Evolutionary conservation across 2,888 invertebrate genomes (phyloP).

Genomic region (Portevinia maculata): DNA sequence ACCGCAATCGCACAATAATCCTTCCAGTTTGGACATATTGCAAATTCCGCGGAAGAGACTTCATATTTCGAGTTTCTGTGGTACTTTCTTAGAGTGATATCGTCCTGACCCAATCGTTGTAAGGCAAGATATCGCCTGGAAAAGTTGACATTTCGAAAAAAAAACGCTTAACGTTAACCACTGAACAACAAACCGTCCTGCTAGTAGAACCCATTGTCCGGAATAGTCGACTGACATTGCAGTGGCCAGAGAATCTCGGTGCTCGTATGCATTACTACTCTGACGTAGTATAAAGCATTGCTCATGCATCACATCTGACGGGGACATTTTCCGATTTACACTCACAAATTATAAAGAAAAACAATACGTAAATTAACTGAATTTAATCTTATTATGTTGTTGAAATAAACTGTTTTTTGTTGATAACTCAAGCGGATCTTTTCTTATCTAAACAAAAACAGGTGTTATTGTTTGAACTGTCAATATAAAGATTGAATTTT

Average conservation of each 20-base stretch:
- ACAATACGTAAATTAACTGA: conserved; percentile 11
- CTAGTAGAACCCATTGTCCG: conserved; percentile 92
- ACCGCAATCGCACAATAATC: conserved; percentile 95
- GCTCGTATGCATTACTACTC: conserved; percentile 85
- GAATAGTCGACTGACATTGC: conserved; percentile 92
- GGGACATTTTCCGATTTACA: conserved; percentile 76
- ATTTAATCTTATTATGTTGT: conserved; percentile 44
- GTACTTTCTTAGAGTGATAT: conserved; percentile 88
- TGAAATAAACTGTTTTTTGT: conserved; percentile 16
- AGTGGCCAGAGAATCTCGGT: conserved; percentile 94
- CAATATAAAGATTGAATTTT: conserved; percentile 16
- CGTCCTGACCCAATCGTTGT: conserved; percentile 85
- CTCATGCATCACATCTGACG: conserved; percentile 78
- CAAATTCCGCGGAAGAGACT: conserved; percentile 96
- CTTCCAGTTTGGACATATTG: conserved; percentile 90
- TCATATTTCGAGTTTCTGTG: conserved; percentile 96
- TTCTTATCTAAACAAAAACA: conserved; percentile 47
- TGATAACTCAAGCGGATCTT: conserved; percentile 41
- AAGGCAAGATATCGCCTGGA: conserved; percentile 88
- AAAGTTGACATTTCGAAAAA: not conserved
- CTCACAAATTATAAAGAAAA: conserved; percentile 13
- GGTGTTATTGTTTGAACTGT: conserved; percentile 37
- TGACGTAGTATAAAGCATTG: conserved; percentile 79
- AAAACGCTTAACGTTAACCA: too few species aligned
- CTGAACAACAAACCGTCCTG: conserved; percentile 85